These are phyloP conservation scores for Athripsodes cinereus DNA, from an alignment of 2,888 invertebrate species.

Conservation along the genomic window DNA sequence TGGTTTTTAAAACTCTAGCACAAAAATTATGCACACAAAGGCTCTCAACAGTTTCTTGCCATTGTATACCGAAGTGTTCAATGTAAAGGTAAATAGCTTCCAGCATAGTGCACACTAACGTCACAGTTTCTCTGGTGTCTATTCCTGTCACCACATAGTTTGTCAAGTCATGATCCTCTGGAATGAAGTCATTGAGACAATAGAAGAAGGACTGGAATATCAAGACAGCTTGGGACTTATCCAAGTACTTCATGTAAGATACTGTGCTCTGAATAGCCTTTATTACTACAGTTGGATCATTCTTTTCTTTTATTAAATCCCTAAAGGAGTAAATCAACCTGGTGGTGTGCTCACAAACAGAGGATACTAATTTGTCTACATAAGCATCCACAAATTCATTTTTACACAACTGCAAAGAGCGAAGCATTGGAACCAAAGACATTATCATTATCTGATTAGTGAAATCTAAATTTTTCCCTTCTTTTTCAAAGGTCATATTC, in stretches of 20 bases:
- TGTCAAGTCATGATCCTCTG: conserved; percentile 7
- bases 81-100: conserved; percentile 60
- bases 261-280: conserved; percentile 52
- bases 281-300: conserved; percentile 42
- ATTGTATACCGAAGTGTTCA: conserved; percentile 63
- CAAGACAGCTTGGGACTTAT: conserved; percentile 55
- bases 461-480: conserved; percentile 37
- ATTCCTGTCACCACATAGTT: conserved; percentile 21
- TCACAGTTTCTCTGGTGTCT: conserved; percentile 28
- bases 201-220: conserved; percentile 60
- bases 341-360: conserved; percentile 58
- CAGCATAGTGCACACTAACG: conserved; percentile 58
- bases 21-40: conserved; percentile 53
- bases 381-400: conserved; percentile 53
- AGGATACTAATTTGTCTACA: conserved; percentile 53
- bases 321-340: conserved; percentile 55
- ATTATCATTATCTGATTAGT: conserved; percentile 57
- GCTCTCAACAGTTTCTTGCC: conserved; percentile 74
- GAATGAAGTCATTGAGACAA: conserved; percentile 50
- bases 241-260: conserved; percentile 52
- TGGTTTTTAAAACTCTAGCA: conserved; percentile 38
- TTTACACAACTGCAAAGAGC: conserved; percentile 33
- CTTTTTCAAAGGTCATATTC: conserved; percentile 32
- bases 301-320: conserved; percentile 45
- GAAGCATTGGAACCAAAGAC: conserved; percentile 57